phyloP scores from a whole-genome alignment of 2,888 invertebrate species.

The Gari tellinella region DNA sequence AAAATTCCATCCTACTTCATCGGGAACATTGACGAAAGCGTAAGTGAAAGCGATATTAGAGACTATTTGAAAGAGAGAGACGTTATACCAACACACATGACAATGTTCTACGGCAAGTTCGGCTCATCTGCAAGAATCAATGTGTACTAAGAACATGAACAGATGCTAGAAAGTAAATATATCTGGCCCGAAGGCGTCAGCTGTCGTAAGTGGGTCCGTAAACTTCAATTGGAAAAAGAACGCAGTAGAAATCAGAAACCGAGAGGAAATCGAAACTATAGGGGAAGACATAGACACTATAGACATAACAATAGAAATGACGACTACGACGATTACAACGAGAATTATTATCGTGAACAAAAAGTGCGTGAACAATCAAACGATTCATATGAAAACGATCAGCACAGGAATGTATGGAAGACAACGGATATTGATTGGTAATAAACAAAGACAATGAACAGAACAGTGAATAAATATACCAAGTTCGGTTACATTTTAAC shows the following conservation, averaged over 20 bases:
- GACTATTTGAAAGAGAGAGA: background rate
- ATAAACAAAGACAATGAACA: too few species aligned
- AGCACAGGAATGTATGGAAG: too few species aligned
- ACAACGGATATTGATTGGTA: too few species aligned
- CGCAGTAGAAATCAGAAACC: too few species aligned
- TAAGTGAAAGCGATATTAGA: conserved; percentile 1
- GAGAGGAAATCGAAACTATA: too few species aligned
- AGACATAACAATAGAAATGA: too few species aligned
- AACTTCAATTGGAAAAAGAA: background rate
- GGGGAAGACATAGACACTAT: too few species aligned
- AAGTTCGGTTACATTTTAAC: background rate
- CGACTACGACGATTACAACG: too few species aligned
- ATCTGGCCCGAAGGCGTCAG: background rate
- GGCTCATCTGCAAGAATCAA: background rate
- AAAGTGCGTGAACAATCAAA: too few species aligned
- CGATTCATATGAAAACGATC: too few species aligned
- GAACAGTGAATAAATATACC: too few species aligned
- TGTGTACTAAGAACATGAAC: background rate
- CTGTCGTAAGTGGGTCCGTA: background rate
- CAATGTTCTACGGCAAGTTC: background rate
- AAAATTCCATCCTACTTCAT: conserved; percentile 1
- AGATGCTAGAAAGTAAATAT: background rate
- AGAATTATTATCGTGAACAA: too few species aligned
- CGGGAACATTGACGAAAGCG: conserved; percentile 6
- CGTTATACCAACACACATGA: background rate